Conservation (phyloP, 2,797 vertebrate species). For the Halcyon smyrnensis region DNA sequence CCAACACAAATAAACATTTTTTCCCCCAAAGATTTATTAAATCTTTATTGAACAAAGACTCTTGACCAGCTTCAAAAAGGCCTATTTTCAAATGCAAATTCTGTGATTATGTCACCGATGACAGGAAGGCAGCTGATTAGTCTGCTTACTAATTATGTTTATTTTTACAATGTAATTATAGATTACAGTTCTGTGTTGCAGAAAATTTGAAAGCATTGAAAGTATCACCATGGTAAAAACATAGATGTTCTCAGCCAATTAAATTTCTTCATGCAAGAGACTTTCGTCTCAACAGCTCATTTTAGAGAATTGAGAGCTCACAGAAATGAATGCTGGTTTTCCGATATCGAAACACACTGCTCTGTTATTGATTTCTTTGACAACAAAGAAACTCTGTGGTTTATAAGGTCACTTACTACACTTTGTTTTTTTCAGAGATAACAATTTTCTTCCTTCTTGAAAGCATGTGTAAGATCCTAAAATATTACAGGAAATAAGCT, state of each 20-base stretch:
- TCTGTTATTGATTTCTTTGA: constrained; percentile 24
- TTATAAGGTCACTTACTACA: constrained; percentile 18
- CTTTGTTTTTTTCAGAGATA: constrained; percentile 10
- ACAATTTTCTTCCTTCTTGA: constrained; percentile 21
- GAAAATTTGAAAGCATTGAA: not conserved
- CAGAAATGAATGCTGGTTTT: not conserved
- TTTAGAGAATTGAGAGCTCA: constrained; percentile 8
- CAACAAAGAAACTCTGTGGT: constrained; percentile 17
- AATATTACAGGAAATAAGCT: constrained; percentile 13
- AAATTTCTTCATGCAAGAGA: not conserved
- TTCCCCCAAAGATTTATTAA: not conserved
- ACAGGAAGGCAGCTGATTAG: not conserved
- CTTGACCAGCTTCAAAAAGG: not conserved
- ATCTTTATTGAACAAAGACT: not conserved
- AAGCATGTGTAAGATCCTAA: not conserved
- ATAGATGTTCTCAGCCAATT: not conserved
- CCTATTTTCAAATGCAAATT: not conserved
- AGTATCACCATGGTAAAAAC: not conserved
- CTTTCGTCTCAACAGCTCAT: not conserved
- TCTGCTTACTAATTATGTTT: not conserved
- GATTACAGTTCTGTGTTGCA: not conserved
- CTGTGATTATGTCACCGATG: not conserved
- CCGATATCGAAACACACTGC: not conserved
- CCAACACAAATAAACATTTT: not conserved
- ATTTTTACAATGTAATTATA: not conserved